Percentiles rank a stretch among this genome's conserved stretches.
Evolutionary conservation across 2,797 vertebrate genomes (phyloP).

Genomic region (Myoxocephalus aenaeus): DNA sequence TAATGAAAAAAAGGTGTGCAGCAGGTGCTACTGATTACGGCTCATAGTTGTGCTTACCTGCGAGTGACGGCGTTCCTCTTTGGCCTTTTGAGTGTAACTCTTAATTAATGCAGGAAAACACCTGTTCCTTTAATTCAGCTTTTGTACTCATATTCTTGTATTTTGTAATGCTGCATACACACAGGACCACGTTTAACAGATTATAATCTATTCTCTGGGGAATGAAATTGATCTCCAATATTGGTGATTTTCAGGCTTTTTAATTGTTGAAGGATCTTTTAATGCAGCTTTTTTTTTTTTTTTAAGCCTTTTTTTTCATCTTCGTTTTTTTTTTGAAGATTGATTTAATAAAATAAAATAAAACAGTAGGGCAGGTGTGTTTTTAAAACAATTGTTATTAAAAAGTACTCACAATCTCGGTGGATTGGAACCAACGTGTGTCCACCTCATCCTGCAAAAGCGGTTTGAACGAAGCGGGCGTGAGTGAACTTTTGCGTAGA

Average conservation of each 20-base stretch:
- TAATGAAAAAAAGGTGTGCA: conserved; percentile 19
- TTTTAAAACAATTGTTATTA: background rate
- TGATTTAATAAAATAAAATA: no score
- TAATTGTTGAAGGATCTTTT: background rate
- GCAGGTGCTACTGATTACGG: conserved; percentile 34
- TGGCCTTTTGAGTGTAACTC: conserved; percentile 49
- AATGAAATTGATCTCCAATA: background rate
- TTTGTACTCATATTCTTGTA: conserved; percentile 33
- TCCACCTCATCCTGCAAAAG: background rate
- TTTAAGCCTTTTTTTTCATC: background rate
- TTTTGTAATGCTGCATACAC: conserved; percentile 31
- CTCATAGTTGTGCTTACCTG: conserved; percentile 24
- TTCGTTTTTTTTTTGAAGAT: background rate
- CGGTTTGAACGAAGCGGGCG: background rate
- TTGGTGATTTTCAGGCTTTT: background rate
- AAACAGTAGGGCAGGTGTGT: background rate
- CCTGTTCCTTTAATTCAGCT: conserved; percentile 12
- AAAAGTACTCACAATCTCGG: background rate
- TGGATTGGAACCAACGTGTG: background rate
- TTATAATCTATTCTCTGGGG: conserved; percentile 1
- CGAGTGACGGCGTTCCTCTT: conserved; percentile 29
- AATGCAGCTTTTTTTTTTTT: background rate
- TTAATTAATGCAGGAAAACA: conserved; percentile 13
- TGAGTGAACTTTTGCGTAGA: background rate
- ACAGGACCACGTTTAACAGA: conserved; percentile 33